A percentile compares a stretch with the other conserved stretches of the same genome.
phyloP scores from a whole-genome alignment of 2,113 vertebrate species.

The Sminthopsis crassicaudata region DNA sequence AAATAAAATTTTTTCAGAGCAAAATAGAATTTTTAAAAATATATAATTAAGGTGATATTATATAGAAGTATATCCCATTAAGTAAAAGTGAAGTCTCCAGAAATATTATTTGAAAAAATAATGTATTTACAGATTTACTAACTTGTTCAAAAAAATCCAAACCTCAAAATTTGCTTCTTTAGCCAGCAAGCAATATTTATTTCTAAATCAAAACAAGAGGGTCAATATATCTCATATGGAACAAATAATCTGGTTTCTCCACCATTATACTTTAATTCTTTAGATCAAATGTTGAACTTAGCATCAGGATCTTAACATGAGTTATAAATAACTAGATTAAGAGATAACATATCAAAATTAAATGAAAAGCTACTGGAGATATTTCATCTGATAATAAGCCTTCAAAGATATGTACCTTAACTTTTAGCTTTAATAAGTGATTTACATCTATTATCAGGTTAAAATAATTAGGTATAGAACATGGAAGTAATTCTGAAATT shows the following conservation, averaged over 20 bases:
- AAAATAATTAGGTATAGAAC: background rate
- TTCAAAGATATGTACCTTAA: background rate
- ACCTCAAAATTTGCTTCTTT: background rate
- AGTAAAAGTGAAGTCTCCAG: background rate
- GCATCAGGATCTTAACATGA: background rate
- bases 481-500: background rate
- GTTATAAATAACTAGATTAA: background rate
- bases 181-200: background rate
- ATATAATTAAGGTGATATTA: no score
- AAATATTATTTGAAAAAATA: slow-evolving; percentile 30
- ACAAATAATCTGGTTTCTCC: background rate
- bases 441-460: slow-evolving; percentile 28
- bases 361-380: background rate
- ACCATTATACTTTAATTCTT: background rate
- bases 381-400: background rate
- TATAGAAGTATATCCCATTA: no score
- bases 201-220: background rate
- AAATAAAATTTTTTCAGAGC: background rate
- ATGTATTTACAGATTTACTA: slow-evolving; percentile 8
- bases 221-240: background rate
- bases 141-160: background rate
- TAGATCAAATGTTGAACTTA: background rate
- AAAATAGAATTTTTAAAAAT: background rate
- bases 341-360: background rate
- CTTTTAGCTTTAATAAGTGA: background rate